phyloP scores from a whole-genome alignment of 2,888 invertebrate species.

The Tholera decimalis region DNA sequence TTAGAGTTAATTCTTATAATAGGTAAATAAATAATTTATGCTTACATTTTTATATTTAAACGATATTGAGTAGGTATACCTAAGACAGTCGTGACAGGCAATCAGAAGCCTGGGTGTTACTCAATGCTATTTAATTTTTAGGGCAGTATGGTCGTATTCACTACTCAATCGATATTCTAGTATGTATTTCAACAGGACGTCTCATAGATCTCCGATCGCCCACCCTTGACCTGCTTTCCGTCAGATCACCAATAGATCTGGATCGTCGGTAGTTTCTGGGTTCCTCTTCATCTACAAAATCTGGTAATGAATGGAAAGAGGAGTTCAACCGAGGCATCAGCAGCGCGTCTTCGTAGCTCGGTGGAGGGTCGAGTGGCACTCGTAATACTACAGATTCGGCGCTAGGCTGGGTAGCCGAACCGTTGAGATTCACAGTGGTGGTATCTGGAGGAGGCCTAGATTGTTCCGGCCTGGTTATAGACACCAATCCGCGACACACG shows the following conservation, averaged over 20 bases:
- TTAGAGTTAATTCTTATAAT: conserved; percentile 38
- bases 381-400: conserved; percentile 80
- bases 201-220: conserved; percentile 84
- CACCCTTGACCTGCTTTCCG: conserved; percentile 79
- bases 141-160: neutral
- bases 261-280: conserved; percentile 80
- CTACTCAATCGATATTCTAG: conserved; percentile 62
- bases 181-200: conserved; percentile 81
- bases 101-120: conserved; percentile 2
- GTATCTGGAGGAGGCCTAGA: conserved; percentile 81
- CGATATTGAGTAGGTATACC: neutral
- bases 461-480: conserved; percentile 80
- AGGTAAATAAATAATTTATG: conserved; percentile 39
- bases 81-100: conserved; percentile 12
- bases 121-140: neutral
- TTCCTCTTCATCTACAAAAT: conserved; percentile 84
- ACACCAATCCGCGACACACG: conserved; percentile 90
- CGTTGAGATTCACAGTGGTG: conserved; percentile 83
- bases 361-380: conserved; percentile 90
- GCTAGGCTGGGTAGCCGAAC: conserved; percentile 71
- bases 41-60: neutral
- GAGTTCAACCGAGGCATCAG: conserved; percentile 93
- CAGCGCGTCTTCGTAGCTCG: conserved; percentile 95
- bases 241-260: conserved; percentile 87
- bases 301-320: conserved; percentile 91